Evolutionary conservation across 2,888 invertebrate species (phyloP).

Genomic region (Cenopis cana): DNA sequence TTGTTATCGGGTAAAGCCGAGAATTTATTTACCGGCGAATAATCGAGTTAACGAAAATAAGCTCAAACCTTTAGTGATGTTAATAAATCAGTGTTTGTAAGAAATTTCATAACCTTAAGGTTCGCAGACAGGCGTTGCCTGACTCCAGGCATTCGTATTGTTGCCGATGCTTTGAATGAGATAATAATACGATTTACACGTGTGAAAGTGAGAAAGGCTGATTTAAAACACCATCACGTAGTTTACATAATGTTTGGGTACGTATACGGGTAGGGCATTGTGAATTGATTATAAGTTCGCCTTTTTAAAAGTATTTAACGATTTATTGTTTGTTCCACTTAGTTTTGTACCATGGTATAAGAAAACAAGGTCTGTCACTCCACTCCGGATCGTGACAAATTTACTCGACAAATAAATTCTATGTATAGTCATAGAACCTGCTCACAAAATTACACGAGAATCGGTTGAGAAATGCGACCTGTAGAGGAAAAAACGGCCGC

Average conservation of each 20-base stretch:
- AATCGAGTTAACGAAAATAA: slow-evolving; percentile 33
- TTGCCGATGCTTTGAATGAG: slow-evolving; percentile 44
- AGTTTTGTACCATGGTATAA: background rate
- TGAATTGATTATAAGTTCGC: background rate
- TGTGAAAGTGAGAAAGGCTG: slow-evolving; percentile 25
- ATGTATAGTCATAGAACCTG: no score
- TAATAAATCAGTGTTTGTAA: slow-evolving; percentile 39
- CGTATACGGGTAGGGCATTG: background rate
- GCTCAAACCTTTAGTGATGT: slow-evolving; percentile 25
- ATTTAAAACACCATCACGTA: background rate
- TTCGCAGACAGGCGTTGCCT: slow-evolving; percentile 41
- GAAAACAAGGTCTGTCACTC: no score
- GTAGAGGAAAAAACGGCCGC: no score
- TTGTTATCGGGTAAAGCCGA: slow-evolving; percentile 1
- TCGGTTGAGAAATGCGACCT: no score
- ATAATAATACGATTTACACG: slow-evolving; percentile 34
- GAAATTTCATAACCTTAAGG: slow-evolving; percentile 39
- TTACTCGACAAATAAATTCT: no score
- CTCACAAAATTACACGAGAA: no score
- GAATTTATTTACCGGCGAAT: slow-evolving; percentile 18
- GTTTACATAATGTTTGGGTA: background rate
- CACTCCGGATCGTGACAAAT: no score
- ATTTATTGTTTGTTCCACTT: background rate
- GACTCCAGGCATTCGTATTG: slow-evolving; percentile 42
- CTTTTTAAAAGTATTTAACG: background rate